Evolutionary conservation across 35 echinoderm and acorn worm genomes (phyloP), one percentile per base, ranked within the genome.

Genomic region (Ptychodera flava): DNA sequence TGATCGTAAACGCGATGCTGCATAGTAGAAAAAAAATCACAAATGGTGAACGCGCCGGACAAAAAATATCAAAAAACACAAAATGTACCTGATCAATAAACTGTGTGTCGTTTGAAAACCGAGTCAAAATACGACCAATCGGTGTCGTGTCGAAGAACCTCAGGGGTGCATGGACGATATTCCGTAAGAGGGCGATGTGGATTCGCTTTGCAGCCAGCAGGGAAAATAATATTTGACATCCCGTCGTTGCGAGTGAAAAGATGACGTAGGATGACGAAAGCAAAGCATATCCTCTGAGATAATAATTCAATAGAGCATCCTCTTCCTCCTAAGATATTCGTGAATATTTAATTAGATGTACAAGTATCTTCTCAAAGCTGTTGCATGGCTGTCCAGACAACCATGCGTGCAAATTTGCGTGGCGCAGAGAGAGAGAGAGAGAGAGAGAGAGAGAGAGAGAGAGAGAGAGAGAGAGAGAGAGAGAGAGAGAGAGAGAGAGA

Each of bases 61-160:
- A n/a, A n/a, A n/a, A n/a, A n/a, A n/a, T n/a, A n/a, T n/a, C n/a
- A n/a, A n/a, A n/a, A n/a, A n/a, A n/a, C n/a, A n/a, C n/a, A n/a
- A n/a, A n/a, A 83, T 87, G 35, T 89, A 89, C 88, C 80, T 83
- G 80, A 83, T 89, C 88, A 37, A 92, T 92, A 35, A 83, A 38
- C 77, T 92, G 86, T 34, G 90, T 92, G n/a, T n/a, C n/a, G n/a
- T n/a, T n/a, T n/a, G n/a, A n/a, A n/a, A n/a, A n/a, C n/a, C n/a
- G n/a, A n/a, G 77, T 92, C 90, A 78, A 82, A 36, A 92, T 88
- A 77, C 90, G 86, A n/a, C 90, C 90, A 78, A 81, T 84, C 45
- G 90, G 90, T 31, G 90, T 92, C 30, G 85, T 87, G 80, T 92
- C 90, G 78, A 92, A 92, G 77, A 92, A 92, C 82, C 90, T 87